Evolutionary conservation across 2,888 invertebrate species (phyloP), one percentile per base, ranked within the genome.

Genomic region (Metacarcinus magister): DNA sequence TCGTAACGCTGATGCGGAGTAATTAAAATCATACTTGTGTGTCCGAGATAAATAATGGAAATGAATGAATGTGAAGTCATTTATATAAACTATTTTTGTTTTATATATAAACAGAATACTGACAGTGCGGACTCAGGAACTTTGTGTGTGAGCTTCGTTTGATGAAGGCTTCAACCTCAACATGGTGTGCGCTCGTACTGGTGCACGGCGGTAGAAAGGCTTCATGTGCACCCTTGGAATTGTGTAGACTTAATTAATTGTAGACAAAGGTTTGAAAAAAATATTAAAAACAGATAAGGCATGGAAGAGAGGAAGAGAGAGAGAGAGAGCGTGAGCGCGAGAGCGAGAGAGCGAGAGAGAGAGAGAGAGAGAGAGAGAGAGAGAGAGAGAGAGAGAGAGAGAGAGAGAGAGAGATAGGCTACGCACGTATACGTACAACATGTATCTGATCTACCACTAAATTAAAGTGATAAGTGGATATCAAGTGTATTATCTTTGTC

Each of bases 361-460:
- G 87, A 87, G 87, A 87, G 87, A 87, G 87, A 87, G 87, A 87
- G 87, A 87, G 87, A 87, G 87, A 87, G 87, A 87, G 87, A 87
- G 87, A 87, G 87, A 87, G 87, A 87, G 87, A 87, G 87, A 87
- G 87, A 87, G 87, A 87, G 87, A 87, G 28, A 87, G 87, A 87
- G 87, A 87, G 28, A 87, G 87, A 87, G 87, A 87, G 28, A 87
- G 87, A 87, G 87, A 87, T 8, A 87, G 87, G 3, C 7, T 28
- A 5, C 5, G 82, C 5, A 16, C 5, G n/a, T 46, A 7, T 46
- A 46, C 4, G 46, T 10, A 46, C 46, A 46, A 46, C 46, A n/a
- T n/a, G n/a, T n/a, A n/a, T n/a, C n/a, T n/a, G n/a, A n/a, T n/a
- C n/a, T n/a, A n/a, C n/a, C n/a, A n/a, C n/a, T n/a, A n/a, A n/a